Evolutionary conservation across 2,797 vertebrate species (phyloP), one percentile per base, ranked within the genome.

Genomic region (Adelosebastes latens): DNA sequence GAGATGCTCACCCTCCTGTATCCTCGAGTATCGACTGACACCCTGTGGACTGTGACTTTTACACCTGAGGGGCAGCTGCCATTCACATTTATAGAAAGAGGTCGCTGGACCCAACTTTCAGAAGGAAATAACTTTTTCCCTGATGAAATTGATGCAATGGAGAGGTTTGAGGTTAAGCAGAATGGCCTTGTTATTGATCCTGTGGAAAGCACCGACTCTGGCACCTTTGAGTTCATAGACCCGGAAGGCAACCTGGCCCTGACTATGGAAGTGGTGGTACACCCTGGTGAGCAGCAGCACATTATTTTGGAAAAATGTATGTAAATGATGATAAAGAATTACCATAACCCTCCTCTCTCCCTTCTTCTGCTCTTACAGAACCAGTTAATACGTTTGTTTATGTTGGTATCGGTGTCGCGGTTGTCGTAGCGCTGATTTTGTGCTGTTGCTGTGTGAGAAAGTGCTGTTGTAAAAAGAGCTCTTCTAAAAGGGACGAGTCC

Each of bases 381-480:
- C 0, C 1, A 4, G 0, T 22, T 34, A 6, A 53, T 11, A 0
- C 4, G 0, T 18, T 2, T 8, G 0, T 29, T n/a, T 61, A 52
- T 20, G 3, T 81, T 16, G 13, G 2, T 2, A 0, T 52, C 8
- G 0, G 2, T 53, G n/a, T 0, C 0, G 65, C 22, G 3, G 5
- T 36, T 22, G 0, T 59, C 8, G 0, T 75, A 2, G 18, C 18
- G 2, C 2, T 52, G 10, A 3, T 69, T 4, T 0, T 53, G 24
- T 80, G 76, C 61, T 83, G 72, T 58, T 93, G 80, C 71, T 91
- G 83, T 18, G 3, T 88, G 22, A 88, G 6, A 46, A 87, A 36
- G 55, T 86, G 70, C 58, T 88, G 84, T 64, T 88, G 71, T 63
- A 84, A 76, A 58, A 90, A 64, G 10, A 81, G n/a, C 5, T 64